Evolutionary conservation across 2,113 vertebrate species (phyloP).

Genomic region (Tiliqua scincoides): DNA sequence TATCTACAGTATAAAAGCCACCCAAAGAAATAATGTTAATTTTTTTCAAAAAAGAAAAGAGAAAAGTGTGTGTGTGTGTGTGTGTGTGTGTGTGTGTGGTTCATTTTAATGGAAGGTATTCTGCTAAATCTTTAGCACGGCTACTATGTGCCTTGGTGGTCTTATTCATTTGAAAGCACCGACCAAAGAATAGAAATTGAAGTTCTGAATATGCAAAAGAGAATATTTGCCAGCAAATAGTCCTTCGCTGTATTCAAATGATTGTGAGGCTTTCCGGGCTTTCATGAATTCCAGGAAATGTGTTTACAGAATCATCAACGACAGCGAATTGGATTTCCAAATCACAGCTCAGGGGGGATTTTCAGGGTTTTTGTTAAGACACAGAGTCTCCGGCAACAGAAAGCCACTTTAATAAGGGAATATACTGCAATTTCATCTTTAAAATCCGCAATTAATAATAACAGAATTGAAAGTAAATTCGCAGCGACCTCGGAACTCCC

Average conservation of each 20-base stretch:
- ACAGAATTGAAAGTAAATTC: constrained; percentile 22
- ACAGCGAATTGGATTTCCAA: constrained; percentile 73
- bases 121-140: constrained; percentile 53
- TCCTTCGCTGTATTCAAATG: constrained; percentile 70
- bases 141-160: constrained; percentile 45
- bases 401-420: constrained; percentile 42
- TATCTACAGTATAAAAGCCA: neutral
- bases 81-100: neutral
- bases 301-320: constrained; percentile 74
- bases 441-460: constrained; percentile 67
- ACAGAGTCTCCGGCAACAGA: constrained; percentile 36
- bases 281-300: constrained; percentile 71
- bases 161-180: constrained; percentile 56
- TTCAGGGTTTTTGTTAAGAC: constrained; percentile 64
- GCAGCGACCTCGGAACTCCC: neutral
- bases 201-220: constrained; percentile 73
- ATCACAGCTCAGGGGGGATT: constrained; percentile 68
- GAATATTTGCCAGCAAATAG: constrained; percentile 66
- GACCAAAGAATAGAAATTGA: constrained; percentile 57
- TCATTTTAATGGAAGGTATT: constrained; percentile 53
- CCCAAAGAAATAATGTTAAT: neutral
- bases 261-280: constrained; percentile 65
- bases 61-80: too few relatives aligned
- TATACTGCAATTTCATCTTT: constrained; percentile 47
- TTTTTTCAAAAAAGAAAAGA: neutral